A percentile compares a stretch with the other conserved stretches of the same genome.
Conservation (phyloP, 2,888 invertebrate species). For the Sphaeridia pumilis region DNA sequence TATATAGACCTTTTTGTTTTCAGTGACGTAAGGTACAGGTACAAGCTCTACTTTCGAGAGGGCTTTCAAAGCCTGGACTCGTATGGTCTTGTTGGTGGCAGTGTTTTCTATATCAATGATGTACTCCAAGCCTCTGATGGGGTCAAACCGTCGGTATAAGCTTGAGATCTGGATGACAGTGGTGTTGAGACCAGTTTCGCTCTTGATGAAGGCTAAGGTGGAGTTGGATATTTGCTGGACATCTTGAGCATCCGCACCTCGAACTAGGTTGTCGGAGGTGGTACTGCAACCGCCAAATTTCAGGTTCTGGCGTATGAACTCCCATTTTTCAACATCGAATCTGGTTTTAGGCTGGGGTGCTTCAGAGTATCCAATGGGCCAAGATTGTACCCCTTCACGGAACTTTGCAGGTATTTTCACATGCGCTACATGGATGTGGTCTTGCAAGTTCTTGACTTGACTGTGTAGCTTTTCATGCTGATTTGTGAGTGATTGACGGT, state of each 20-base stretch:
- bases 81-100: constrained; percentile 26
- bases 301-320: constrained; percentile 72
- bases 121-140: constrained; percentile 75
- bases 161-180: constrained; percentile 42
- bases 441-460: neutral
- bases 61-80: constrained; percentile 61
- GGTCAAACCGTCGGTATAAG: constrained; percentile 67
- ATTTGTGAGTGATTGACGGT: neutral
- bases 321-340: constrained; percentile 76
- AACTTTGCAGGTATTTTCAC: neutral
- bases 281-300: constrained; percentile 71
- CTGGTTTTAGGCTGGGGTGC: constrained; percentile 57
- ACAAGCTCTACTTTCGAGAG: constrained; percentile 79
- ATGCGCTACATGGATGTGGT: neutral
- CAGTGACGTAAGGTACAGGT: constrained; percentile 89
- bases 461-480: neutral
- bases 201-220: neutral
- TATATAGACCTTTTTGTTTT: constrained; percentile 68
- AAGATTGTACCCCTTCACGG: constrained; percentile 39
- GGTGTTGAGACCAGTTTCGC: neutral
- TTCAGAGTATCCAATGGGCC: constrained; percentile 63
- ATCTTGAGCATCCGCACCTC: constrained; percentile 7
- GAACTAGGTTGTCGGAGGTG: constrained; percentile 46
- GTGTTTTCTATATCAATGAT: constrained; percentile 53
- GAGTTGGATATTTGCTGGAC: constrained; percentile 1